These are phyloP conservation scores for Rhabditoides inermis DNA, from an alignment of 2,888 invertebrate genomes.

Conservation along the genomic window DNA sequence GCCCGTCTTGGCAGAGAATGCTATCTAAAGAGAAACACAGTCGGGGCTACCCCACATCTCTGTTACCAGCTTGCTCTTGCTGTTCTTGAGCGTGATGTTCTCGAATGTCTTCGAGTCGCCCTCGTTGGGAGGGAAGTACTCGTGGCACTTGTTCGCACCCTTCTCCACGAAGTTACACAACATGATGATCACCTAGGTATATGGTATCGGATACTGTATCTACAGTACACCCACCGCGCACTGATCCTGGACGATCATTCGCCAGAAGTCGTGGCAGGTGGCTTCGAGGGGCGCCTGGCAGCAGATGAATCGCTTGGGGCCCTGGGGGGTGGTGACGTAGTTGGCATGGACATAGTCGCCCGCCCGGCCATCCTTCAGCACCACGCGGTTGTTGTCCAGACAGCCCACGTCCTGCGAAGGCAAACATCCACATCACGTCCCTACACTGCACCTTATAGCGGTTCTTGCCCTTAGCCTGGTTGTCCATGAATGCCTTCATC, in stretches of 20 bases:
- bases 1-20: conserved; percentile 7
- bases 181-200: conserved; percentile 27
- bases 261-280: conserved; percentile 27
- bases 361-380: conserved; percentile 12
- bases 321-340: conserved; percentile 19
- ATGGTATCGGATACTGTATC: too few species aligned
- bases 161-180: conserved; percentile 24
- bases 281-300: conserved; percentile 23
- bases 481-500: conserved; percentile 20
- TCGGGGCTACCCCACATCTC: too few species aligned
- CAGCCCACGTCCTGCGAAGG: conserved; percentile 29
- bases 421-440: too few species aligned
- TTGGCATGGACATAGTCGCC: conserved; percentile 30
- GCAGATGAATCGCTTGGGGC: conserved; percentile 25
- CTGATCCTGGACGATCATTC: too few species aligned
- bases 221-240: too few species aligned
- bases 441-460: conserved; percentile 22
- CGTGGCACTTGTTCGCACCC: conserved; percentile 19
- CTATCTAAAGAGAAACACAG: too few species aligned
- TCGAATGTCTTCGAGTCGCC: conserved; percentile 10
- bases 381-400: conserved; percentile 22
- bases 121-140: conserved; percentile 18
- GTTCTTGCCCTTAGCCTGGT: conserved; percentile 14
- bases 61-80: too few species aligned
- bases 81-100: too few species aligned